Evolutionary conservation across 1,140 invertebrate genomes (phyloP).

Genomic region (Psix sp.): DNA sequence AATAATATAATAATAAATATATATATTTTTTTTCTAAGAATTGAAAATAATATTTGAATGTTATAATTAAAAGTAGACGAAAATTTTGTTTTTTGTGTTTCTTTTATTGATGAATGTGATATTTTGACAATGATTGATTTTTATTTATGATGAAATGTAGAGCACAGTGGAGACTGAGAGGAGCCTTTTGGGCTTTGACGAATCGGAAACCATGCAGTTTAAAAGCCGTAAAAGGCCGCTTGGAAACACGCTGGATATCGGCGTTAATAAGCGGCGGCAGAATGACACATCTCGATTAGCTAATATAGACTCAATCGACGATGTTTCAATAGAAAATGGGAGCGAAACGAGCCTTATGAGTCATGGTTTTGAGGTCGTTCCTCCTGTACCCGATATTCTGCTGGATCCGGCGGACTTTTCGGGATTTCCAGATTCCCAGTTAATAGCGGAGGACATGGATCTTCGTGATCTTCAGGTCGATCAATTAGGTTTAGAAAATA

Average conservation of each 20-base stretch:
- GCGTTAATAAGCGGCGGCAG: constrained; percentile 29
- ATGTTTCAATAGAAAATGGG: constrained; percentile 15
- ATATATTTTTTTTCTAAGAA: no score
- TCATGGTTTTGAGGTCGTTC: constrained; percentile 11
- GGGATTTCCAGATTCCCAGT: constrained; percentile 21
- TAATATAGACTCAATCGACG: constrained; percentile 6
- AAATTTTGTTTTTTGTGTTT: no score
- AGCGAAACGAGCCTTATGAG: constrained; percentile 21
- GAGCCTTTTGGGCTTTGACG: constrained; percentile 31
- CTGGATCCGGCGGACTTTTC: constrained; percentile 32
- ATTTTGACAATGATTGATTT: no score
- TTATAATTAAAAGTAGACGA: no score
- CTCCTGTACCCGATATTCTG: constrained; percentile 16
- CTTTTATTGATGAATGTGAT: no score
- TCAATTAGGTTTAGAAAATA: constrained; percentile 58
- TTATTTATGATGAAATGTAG: no score
- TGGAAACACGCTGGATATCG: constrained; percentile 8
- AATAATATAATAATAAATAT: no score
- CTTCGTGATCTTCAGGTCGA: constrained; percentile 58
- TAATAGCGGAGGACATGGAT: constrained; percentile 40
- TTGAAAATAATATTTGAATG: no score
- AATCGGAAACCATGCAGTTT: not conserved
- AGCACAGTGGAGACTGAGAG: constrained; percentile 20
- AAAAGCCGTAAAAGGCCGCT: constrained; percentile 43
- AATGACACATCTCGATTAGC: constrained; percentile 22